Evolutionary conservation across 1,140 invertebrate genomes (phyloP).

Genomic region (Hyposmocoma kahamanoa): DNA sequence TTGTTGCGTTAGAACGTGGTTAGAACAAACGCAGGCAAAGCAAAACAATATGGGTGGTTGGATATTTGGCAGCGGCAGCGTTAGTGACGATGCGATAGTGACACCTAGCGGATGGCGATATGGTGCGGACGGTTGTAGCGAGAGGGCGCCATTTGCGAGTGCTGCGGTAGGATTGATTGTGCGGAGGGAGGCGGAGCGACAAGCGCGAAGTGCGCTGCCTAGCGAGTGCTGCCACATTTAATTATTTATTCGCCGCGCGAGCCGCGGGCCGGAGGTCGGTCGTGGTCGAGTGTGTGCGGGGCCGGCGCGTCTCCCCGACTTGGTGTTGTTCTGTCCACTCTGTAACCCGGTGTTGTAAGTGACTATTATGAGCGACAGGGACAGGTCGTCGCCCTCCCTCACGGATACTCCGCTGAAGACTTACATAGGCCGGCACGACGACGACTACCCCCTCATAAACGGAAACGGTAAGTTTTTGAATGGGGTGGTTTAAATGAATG

Average conservation of each 20-base stretch:
- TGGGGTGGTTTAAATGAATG: constrained; percentile 8
- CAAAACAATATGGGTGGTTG: neutral
- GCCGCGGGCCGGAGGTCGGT: constrained; percentile 67
- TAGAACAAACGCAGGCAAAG: too few relatives aligned
- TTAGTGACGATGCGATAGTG: neutral
- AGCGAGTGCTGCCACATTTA: constrained; percentile 15
- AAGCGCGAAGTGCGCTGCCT: constrained; percentile 21
- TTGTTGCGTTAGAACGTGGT: too few relatives aligned
- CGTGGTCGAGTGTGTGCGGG: constrained; percentile 57
- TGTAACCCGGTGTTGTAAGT: constrained; percentile 52
- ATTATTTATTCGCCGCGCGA: constrained; percentile 64
- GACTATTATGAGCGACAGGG: constrained; percentile 82
- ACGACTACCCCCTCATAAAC: constrained; percentile 83
- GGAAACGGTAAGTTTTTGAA: constrained; percentile 78
- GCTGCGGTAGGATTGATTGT: constrained; percentile 16
- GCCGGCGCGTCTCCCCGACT: constrained; percentile 57
- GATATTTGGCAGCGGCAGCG: neutral
- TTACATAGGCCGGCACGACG: constrained; percentile 83
- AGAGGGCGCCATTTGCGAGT: constrained; percentile 14
- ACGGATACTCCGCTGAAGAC: constrained; percentile 86
- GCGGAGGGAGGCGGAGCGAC: constrained; percentile 9
- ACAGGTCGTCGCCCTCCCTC: constrained; percentile 84
- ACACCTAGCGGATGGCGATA: constrained; percentile 7
- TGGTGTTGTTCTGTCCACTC: constrained; percentile 50
- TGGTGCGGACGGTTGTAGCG: constrained; percentile 9